These are phyloP conservation scores for Euspilapteryx auroguttella DNA, from an alignment of 2,888 invertebrate species.

Conservation along the genomic window DNA sequence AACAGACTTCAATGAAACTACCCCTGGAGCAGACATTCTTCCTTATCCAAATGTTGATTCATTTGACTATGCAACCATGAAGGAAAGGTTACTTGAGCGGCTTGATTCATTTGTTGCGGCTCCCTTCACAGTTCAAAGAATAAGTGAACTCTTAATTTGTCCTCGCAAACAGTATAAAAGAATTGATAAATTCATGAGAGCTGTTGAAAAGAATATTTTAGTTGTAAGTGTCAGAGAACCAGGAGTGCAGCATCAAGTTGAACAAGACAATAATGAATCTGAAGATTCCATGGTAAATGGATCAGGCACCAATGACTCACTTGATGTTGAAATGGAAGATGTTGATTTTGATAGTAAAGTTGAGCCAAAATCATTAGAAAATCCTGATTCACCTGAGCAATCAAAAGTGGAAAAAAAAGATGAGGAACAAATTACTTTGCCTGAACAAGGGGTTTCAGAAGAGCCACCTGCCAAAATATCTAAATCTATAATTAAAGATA, in stretches of 20 bases:
- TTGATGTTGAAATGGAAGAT: slow-evolving; percentile 58
- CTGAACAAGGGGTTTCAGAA: no score
- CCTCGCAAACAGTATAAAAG: slow-evolving; percentile 94
- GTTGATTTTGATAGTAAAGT: no score
- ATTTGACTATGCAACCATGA: slow-evolving; percentile 89
- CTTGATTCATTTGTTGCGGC: slow-evolving; percentile 85
- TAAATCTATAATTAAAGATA: no score
- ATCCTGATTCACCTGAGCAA: no score
- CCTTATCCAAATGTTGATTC: slow-evolving; percentile 90
- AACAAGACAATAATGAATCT: slow-evolving; percentile 69
- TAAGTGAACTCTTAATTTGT: slow-evolving; percentile 90
- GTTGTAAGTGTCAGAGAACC: slow-evolving; percentile 80
- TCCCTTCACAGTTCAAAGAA: slow-evolving; percentile 93
- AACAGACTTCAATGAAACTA: slow-evolving; percentile 83
- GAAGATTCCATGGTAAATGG: slow-evolving; percentile 63
- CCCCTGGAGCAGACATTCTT: slow-evolving; percentile 75
- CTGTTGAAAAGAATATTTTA: slow-evolving; percentile 92
- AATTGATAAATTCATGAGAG: slow-evolving; percentile 95
- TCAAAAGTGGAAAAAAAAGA: no score
- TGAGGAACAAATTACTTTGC: no score
- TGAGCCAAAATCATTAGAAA: no score
- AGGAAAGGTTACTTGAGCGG: slow-evolving; percentile 77
- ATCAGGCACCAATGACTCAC: slow-evolving; percentile 58
- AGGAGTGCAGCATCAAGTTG: slow-evolving; percentile 63
- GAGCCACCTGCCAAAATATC: no score